These are phyloP conservation scores for Patiria miniata DNA, from an alignment of 35 echinoderm and acorn worm genomes.

Conservation along the genomic window DNA sequence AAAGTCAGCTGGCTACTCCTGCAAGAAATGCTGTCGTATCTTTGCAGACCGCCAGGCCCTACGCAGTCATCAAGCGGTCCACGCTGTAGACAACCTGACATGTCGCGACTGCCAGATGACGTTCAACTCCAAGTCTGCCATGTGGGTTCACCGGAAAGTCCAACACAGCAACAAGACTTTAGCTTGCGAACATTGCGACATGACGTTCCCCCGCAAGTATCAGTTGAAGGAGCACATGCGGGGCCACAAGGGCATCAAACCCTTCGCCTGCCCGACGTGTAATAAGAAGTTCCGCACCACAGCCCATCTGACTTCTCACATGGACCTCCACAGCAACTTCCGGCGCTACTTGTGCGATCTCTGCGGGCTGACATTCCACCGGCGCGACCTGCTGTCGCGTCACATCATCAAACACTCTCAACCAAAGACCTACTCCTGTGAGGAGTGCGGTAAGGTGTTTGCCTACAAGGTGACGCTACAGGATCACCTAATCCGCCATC, in stretches of 20 bases:
- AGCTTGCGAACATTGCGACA: slow-evolving; percentile 60
- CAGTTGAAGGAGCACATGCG: slow-evolving; percentile 60
- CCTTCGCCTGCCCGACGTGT: slow-evolving; percentile 68
- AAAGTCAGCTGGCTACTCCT: slow-evolving; percentile 4
- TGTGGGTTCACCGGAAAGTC: slow-evolving; percentile 68
- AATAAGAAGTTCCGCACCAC: slow-evolving; percentile 55
- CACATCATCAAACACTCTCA: slow-evolving; percentile 67
- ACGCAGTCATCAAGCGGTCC: slow-evolving; percentile 16
- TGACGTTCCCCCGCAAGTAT: slow-evolving; percentile 55
- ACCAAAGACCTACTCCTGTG: slow-evolving; percentile 60
- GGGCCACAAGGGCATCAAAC: slow-evolving; percentile 70
- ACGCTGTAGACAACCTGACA: slow-evolving; percentile 16
- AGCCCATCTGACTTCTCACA: slow-evolving; percentile 68
- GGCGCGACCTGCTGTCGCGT: slow-evolving; percentile 58
- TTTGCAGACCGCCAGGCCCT: slow-evolving; percentile 17
- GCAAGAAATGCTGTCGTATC: slow-evolving; percentile 45
- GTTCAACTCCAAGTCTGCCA: slow-evolving; percentile 36
- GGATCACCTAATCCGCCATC: slow-evolving; percentile 80
- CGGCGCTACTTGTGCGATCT: slow-evolving; percentile 70
- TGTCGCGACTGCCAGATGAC: slow-evolving; percentile 56
- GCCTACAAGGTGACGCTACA: slow-evolving; percentile 41
- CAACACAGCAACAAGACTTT: slow-evolving; percentile 61
- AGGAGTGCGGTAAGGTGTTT: slow-evolving; percentile 80
- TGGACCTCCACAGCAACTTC: slow-evolving; percentile 44
- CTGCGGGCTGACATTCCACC: slow-evolving; percentile 77